phyloP scores from a whole-genome alignment of 1,140 invertebrate species.

The Aphidius ervi region DNA sequence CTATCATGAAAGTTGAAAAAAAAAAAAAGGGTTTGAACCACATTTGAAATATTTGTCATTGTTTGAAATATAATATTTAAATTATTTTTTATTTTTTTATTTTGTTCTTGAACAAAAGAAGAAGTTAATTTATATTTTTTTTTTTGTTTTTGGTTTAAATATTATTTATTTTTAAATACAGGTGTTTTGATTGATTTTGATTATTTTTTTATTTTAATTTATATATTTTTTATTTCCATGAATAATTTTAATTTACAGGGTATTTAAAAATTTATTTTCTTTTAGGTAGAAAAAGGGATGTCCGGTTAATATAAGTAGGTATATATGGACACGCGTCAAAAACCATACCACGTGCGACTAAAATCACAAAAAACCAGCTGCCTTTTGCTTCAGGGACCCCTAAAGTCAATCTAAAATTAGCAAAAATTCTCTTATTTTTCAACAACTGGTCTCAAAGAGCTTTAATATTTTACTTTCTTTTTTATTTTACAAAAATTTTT shows the following conservation, averaged over 20 bases:
- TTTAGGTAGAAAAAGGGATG: conserved; percentile 28
- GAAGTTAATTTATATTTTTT: too few relatives aligned
- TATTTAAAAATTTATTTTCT: conserved; percentile 1
- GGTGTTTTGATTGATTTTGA: background rate
- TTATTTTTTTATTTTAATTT: conserved; percentile 2
- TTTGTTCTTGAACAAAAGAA: too few relatives aligned
- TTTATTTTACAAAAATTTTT: conserved; percentile 20
- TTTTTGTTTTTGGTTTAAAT: too few relatives aligned
- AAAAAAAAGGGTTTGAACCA: background rate
- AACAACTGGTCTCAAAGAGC: too few relatives aligned
- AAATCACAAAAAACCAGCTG: conserved; percentile 39
- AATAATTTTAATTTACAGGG: background rate
- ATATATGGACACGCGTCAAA: conserved; percentile 35
- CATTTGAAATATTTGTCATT: background rate
- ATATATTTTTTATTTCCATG: background rate
- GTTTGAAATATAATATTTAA: too few relatives aligned
- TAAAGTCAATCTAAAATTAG: conserved; percentile 45
- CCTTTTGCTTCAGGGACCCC: conserved; percentile 36
- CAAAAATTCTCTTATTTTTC: conserved; percentile 28
- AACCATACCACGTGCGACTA: conserved; percentile 34
- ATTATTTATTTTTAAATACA: background rate
- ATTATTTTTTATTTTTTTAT: too few relatives aligned
- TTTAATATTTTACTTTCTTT: conserved; percentile 4
- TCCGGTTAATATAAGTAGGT: conserved; percentile 24
- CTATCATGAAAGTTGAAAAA: conserved; percentile 4